Base-by-base conservation (phyloP, 1,140 invertebrate species). In the Drosophila mayri region DNA sequence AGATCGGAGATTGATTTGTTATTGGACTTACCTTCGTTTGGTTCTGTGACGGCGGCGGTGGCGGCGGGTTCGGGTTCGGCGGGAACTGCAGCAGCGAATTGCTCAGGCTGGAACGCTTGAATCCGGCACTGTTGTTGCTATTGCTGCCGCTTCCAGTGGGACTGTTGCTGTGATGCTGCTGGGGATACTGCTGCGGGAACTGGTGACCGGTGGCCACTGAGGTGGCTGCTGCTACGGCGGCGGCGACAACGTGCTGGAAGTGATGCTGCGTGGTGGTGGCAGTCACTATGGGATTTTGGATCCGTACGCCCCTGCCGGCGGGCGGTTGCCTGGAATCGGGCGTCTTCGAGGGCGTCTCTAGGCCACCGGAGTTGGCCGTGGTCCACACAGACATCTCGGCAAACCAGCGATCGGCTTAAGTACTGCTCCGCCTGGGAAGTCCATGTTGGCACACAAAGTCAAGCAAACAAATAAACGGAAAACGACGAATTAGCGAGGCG, bases 331-430 rank as follows among this genome's bases (percentile, higher is more conserved):
- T 38, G 20, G 30, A 18, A 40, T 38, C 60, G 55, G 55, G 44
- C 25, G 55, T 43, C 43, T 72, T 64, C 35, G 32, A n/a, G 20
- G 81, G 81, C 61, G 92, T 64, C 60, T 93, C 93, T 86, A 93
- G 81, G 82, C 93, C 93, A 59, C 92, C 87, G 22, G 92, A 65
- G 62, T 88, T 78, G 16, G 73, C 77, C 63, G 93, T 93, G 65
- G 92, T 93, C 93, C 93, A 93, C 55, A 94, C 92, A 76, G 93
- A 93, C 93, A 94, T 94, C 74, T 82, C 76, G 70, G 22, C 38
- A 41, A 54, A 47, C 47, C 61, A 22, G 28, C 30, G 47, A 20
- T 43, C 64, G 41, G 46, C 65, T 46, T 76, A 52, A 76, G 55
- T 60, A 76, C 14, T 76, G 59, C 62, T 64, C 66, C 59, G 44